Conservation (phyloP, 1,140 invertebrate genomes). For the Drosophila ananassae region DNA sequence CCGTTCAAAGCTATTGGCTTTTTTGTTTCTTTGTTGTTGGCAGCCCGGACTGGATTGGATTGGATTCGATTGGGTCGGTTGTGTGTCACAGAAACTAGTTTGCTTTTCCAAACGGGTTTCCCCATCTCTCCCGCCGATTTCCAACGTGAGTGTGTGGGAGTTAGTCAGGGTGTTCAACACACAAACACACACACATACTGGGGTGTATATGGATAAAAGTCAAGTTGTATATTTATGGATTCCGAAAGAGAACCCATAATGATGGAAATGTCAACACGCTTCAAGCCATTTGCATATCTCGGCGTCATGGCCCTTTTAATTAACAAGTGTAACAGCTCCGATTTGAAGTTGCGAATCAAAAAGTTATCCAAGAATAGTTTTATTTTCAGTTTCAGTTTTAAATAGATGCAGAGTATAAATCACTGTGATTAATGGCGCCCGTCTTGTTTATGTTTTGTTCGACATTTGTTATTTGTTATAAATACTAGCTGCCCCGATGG, state of each 20-base stretch:
- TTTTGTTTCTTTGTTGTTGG: neutral
- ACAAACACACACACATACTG: too few species aligned
- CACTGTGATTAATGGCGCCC: constrained; percentile 64
- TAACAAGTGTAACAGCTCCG: constrained; percentile 22
- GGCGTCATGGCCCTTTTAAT: constrained; percentile 31
- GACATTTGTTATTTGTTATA: constrained; percentile 37
- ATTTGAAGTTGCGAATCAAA: neutral
- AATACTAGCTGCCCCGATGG: neutral
- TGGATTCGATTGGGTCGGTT: constrained; percentile 4
- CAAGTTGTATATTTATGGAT: constrained; percentile 48
- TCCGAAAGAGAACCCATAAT: constrained; percentile 37
- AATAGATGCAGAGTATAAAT: constrained; percentile 48
- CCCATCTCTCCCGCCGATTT: constrained; percentile 20
- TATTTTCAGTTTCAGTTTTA: constrained; percentile 1
- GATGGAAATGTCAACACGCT: constrained; percentile 43
- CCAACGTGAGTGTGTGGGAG: constrained; percentile 12
- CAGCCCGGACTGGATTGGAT: constrained; percentile 24
- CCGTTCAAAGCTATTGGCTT: constrained; percentile 19
- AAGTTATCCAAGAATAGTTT: constrained; percentile 22
- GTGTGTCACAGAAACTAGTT: constrained; percentile 65
- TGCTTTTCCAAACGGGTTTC: constrained; percentile 63
- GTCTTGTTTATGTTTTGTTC: constrained; percentile 57
- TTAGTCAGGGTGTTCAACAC: neutral
- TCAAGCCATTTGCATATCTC: constrained; percentile 29
- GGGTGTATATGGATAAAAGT: constrained; percentile 24